Evolutionary conservation across 2,888 invertebrate genomes (phyloP).

Genomic region (Auanema sp.): DNA sequence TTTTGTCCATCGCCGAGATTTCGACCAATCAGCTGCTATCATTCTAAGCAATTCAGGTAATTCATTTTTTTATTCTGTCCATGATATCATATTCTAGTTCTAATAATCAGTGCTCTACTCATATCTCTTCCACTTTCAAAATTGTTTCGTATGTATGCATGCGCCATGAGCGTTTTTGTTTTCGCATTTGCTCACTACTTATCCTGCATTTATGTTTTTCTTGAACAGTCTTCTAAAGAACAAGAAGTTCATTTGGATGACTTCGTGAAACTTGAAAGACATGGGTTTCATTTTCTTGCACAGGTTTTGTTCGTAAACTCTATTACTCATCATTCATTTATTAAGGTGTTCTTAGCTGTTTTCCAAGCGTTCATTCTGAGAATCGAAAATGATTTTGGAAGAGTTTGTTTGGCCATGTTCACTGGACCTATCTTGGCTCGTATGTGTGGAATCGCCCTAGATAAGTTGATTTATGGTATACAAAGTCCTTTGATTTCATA

Average conservation of each 20-base stretch:
- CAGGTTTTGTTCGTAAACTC: slow-evolving; percentile 27
- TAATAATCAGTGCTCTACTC: slow-evolving; percentile 67
- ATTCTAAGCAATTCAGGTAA: slow-evolving; percentile 52
- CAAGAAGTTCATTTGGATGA: slow-evolving; percentile 54
- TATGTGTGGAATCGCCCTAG: slow-evolving; percentile 66
- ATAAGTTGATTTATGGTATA: slow-evolving; percentile 56
- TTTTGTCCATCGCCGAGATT: slow-evolving; percentile 54
- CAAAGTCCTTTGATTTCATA: slow-evolving; percentile 32
- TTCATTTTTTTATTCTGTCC: slow-evolving; percentile 10
- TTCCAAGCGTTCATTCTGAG: slow-evolving; percentile 65
- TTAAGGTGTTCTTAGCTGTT: slow-evolving; percentile 27
- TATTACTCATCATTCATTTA: background rate
- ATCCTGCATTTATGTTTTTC: slow-evolving; percentile 66
- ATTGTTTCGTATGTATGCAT: slow-evolving; percentile 68
- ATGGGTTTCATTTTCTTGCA: slow-evolving; percentile 55
- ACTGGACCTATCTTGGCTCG: slow-evolving; percentile 68
- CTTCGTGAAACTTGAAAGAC: slow-evolving; percentile 59
- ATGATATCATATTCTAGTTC: slow-evolving; percentile 65
- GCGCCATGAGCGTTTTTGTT: slow-evolving; percentile 66
- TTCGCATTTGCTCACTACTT: slow-evolving; percentile 67
- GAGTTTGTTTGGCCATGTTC: slow-evolving; percentile 66
- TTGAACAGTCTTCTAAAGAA: slow-evolving; percentile 53
- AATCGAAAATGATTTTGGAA: slow-evolving; percentile 63
- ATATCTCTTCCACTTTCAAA: slow-evolving; percentile 67
- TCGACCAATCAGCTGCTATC: slow-evolving; percentile 51